These are phyloP conservation scores for Xenopus laevis DNA, from an alignment of 2,113 vertebrate genomes.

Conservation along the genomic window DNA sequence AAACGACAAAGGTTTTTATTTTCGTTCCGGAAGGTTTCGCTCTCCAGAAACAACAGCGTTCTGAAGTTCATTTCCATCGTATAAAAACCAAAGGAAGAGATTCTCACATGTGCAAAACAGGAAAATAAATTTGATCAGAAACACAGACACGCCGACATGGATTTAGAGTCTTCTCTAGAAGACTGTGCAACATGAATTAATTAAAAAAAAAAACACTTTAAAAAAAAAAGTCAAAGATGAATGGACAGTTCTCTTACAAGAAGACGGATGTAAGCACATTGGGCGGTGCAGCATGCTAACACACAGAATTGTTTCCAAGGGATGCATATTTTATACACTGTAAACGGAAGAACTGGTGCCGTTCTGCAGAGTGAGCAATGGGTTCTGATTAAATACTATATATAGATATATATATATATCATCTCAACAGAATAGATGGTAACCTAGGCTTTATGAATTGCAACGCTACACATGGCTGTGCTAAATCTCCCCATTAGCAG, in stretches of 20 bases:
- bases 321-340: conserved; percentile 76
- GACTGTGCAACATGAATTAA: conserved; percentile 74
- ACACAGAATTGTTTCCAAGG: conserved; percentile 69
- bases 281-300: conserved; percentile 77
- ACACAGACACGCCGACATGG: conserved; percentile 65
- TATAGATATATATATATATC: conserved; percentile 69
- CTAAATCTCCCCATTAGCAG: conserved; percentile 50
- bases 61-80: conserved; percentile 72
- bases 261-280: conserved; percentile 70
- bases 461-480: conserved; percentile 58
- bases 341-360: conserved; percentile 71
- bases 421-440: conserved; percentile 64
- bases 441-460: conserved; percentile 57
- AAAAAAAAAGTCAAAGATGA: conserved; percentile 73
- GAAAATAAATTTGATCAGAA: conserved; percentile 67
- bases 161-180: conserved; percentile 36
- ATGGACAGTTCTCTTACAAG: conserved; percentile 70
- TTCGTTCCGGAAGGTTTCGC: conserved; percentile 61
- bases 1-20: conserved; percentile 61
- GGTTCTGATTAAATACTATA: conserved; percentile 72
- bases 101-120: conserved; percentile 77
- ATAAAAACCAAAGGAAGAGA: conserved; percentile 74
- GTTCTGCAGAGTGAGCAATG: conserved; percentile 62
- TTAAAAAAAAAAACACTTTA: conserved; percentile 68
- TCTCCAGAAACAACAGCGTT: conserved; percentile 62